Evolutionary conservation across 2,888 invertebrate species (phyloP), one percentile per base, ranked within the genome.

Genomic region (Cyrtodaria siliqua): DNA sequence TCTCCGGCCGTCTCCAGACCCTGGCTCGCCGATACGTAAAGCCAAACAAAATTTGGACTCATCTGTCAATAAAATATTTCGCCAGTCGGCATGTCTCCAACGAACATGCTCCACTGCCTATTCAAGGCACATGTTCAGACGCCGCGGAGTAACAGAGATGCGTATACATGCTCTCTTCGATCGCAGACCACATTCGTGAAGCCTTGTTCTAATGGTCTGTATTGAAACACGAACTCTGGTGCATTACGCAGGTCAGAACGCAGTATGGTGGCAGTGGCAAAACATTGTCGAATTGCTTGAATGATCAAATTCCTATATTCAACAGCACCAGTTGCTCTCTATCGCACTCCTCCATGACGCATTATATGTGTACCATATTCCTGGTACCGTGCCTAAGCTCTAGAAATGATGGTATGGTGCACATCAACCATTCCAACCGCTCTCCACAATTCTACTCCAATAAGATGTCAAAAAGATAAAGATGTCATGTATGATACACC

Each of bases 371-470:
- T 33, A 33, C 33, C 33, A 12, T 33, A 4, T 33, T 4, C 6
- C 33, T 33, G 33, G 33, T 33, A 12, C 44, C 44, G 6, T 44
- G 44, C 44, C 16, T 4, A 44, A 16, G 44, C 44, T 6, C 44
- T 20, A 16, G 44, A 9, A 16, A 44, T 44, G 4, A 44, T 16
- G 6, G 44, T 20, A 20, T 44, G 9, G 20, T 44, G n/a, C n/a
- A 44, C 44, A 44, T 44, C 44, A 16, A 44, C n/a, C 44, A 44
- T 44, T 6, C 44, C 44, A 9, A 44, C 44, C 6, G 44, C 44
- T 16, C 44, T 6, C 44, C 33, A 33, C 33, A 33, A 8, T 33
- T 33, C 33, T 33, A 12, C 33, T 33, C 12, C 33, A 44, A 6
- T 16, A 6, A 18, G 16, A 44, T 18, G 3, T 44, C 4, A 44